A percentile compares a stretch with the other conserved stretches of the same genome.
Conservation (phyloP, 2,113 vertebrate species). For the Gorsachius goisagi region DNA sequence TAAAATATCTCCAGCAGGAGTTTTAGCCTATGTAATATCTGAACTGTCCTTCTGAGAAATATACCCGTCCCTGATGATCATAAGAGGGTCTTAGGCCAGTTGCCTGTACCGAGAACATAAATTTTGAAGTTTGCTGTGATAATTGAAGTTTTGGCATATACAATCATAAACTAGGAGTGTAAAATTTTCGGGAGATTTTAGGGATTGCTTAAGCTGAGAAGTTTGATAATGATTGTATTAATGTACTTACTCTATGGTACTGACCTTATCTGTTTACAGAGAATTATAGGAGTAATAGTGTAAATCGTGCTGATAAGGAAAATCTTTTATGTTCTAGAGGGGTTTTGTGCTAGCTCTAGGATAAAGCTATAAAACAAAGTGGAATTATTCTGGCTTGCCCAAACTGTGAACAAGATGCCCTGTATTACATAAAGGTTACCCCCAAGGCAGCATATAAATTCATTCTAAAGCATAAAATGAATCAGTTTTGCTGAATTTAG, state of each 20-base stretch:
- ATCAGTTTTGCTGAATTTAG: conserved; percentile 30
- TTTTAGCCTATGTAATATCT: neutral
- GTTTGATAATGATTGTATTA: neutral
- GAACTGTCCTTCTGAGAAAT: neutral
- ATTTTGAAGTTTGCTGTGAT: neutral
- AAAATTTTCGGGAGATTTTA: neutral
- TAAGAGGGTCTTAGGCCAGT: neutral
- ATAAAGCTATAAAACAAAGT: neutral
- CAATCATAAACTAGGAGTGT: neutral
- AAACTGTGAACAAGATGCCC: neutral
- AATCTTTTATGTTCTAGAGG: neutral
- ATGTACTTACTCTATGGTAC: neutral
- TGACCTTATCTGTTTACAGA: neutral
- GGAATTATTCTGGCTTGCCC: neutral
- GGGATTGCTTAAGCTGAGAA: neutral
- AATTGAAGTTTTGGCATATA: neutral
- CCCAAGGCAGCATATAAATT: conserved; percentile 10
- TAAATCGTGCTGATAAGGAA: neutral
- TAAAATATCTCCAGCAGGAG: neutral
- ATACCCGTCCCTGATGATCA: neutral
- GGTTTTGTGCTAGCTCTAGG: neutral
- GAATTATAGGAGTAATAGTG: neutral
- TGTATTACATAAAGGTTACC: neutral
- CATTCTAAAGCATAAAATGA: conserved; percentile 28
- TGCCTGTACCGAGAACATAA: neutral